Base-by-base conservation (phyloP, 2,113 vertebrate species). In the Pelodiscus sinensis region DNA sequence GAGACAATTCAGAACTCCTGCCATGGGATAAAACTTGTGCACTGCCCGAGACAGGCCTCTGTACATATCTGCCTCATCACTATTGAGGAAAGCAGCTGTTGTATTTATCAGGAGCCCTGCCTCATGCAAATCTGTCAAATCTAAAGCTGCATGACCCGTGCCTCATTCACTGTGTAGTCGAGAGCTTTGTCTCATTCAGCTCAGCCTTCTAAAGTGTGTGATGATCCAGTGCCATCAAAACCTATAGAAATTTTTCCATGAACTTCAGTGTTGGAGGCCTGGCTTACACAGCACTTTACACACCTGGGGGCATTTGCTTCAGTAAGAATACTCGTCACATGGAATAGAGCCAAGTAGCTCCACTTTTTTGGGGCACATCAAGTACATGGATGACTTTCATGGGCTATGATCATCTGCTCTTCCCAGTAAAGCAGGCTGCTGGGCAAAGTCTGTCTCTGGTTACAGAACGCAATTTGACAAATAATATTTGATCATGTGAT, bases 401-500 rank as follows among this genome's bases (percentile, higher is more conserved):
- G 24, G 52, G 44, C 22, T 21, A 1, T 31, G 65, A 50, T 54
- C 65, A 57, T n/a, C 86, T 57, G 24, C 58, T 79, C 8, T 54
- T 8, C 60, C 75, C 44, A 25, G 71, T 35, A 58, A 29, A 65
- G 31, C 4, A 31, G 62, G 16, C 35, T 50, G 51, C 81, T 88
- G 31, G 65, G 11, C 87, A 81, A 65, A 44, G 4, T n/a, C 56
- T 18, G 54, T 44, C 77, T 38, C 71, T 60, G 90, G 50, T 29
- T 90, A 55, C 44, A 92, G 58, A 83, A 83, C 56, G 9, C 77
- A 38, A 21, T 75, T 79, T 89, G 44, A 78, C 51, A 1, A 51
- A 21, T 12, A 22, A 35, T 38, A 16, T 90, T 2, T 0, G n/a
- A 75, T 50, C 0, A 0, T 13, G n/a, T 84, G 0, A 85, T 86